Evolutionary conservation across 2,888 invertebrate genomes (phyloP), one percentile per base, ranked within the genome.

Genomic region (Yponomeuta cagnagella): DNA sequence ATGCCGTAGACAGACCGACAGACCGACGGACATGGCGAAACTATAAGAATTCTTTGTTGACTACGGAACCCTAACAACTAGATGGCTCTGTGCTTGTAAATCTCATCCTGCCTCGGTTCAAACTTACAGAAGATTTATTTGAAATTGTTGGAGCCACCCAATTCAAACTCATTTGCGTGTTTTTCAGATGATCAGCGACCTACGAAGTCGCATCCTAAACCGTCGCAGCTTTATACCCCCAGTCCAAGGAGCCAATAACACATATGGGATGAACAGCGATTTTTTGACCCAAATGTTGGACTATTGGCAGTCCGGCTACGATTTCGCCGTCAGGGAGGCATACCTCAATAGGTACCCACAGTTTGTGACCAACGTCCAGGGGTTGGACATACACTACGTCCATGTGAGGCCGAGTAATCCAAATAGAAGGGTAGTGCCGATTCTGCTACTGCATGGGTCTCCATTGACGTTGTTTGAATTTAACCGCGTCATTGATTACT

Each of bases 301-400:
- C 5, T 92, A 94, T 78, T 95, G 95, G 95, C 82, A 83, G 63
- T 91, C 90, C 0, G 89, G 94, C 70, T 96, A 95, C 80, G 90
- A 95, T 76, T 96, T 96, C 95, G 82, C 84, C 43, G 85, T 93
- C 74, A 88, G 95, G 12, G 94, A 95, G 79, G 79, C 79, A 15
- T 83, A 86, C 65, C 79, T 96, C 58, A 96, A 96, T 77, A 83
- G 91, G 70, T 94, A 93, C 76, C 94, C 94, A 0, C 95, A 96
- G 73, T 96, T 91, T 79, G 93, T 84, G 66, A 95, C 95, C 0
- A 93, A 93, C 70, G 94, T 96, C 71, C 94, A 94, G 82, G 95
- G 95, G 37, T 79, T 96, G 73, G 93, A 94, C 75, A 93, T 98
- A 71, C 97, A 97, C 83, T 98, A 94, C 81, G 90, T 97, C 70